These are phyloP conservation scores for Cyprinodon diabolis DNA, from an alignment of 2,797 vertebrate species.

Conservation along the genomic window DNA sequence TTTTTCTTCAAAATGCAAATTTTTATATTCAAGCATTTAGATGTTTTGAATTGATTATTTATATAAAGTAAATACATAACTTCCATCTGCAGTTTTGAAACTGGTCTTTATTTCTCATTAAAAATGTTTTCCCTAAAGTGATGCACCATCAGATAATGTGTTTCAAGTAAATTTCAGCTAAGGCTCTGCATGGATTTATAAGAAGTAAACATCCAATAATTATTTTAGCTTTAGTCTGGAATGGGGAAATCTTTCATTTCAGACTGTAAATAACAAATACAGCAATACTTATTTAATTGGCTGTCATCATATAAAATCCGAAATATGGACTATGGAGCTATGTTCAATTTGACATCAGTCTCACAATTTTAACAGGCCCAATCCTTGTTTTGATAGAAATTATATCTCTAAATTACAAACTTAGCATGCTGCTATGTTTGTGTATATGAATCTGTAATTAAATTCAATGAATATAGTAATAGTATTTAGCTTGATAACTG, in stretches of 20 bases:
- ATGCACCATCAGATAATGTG: background rate
- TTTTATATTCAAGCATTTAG: background rate
- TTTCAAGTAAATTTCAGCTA: background rate
- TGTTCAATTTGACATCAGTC: background rate
- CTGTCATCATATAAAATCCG: background rate
- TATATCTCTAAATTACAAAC: no score
- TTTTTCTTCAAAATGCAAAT: no score
- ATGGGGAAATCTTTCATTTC: background rate
- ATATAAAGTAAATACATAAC: background rate
- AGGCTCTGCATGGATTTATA: conserved; percentile 7
- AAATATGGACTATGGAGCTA: background rate
- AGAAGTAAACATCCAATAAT: background rate
- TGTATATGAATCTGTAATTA: background rate
- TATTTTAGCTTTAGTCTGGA: no score
- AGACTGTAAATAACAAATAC: background rate
- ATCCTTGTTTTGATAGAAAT: no score
- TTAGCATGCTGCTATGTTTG: background rate
- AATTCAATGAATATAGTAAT: background rate
- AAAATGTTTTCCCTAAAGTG: background rate
- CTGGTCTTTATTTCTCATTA: background rate
- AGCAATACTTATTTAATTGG: background rate
- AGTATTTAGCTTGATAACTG: background rate
- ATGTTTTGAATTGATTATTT: conserved; percentile 3
- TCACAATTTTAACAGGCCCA: background rate
- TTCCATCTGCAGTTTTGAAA: background rate